Evolutionary conservation across 2,113 vertebrate species (phyloP), one percentile per base, ranked within the genome.

Genomic region (Puffinus mauretanicus): DNA sequence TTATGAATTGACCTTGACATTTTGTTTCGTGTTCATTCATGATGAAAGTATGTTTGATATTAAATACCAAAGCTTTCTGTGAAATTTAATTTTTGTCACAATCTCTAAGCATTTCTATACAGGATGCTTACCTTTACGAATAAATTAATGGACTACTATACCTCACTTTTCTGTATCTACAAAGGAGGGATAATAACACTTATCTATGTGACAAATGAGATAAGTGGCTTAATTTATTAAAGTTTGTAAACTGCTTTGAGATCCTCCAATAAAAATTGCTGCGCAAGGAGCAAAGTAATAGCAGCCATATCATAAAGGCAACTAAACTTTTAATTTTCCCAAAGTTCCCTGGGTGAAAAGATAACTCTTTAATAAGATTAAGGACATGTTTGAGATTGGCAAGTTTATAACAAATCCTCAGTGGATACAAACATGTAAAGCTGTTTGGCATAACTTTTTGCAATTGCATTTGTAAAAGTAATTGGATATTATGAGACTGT

Each of bases 351-450:
- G 13, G 51, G 42, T 88, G 67, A 94, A 89, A 85, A 94, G 93
- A 93, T 96, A 96, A 95, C 84, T 87, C 66, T 88, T 94, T 96
- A 96, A 95, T 90, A 84, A 95, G 62, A 97, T 96, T 93, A 96
- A 95, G 49, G 42, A 90, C 7, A 16, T 95, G 81, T 91, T 95
- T 90, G 66, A 95, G 91, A 95, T 94, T 93, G 86, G 84, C 78
- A 95, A 93, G 13, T 97, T 95, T 95, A 95, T 96, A 95, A 95
- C 78, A 97, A 95, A 94, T 93, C 84, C 91, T 95, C 78, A 64
- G 89, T 77, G 95, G 71, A 80, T 95, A 86, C 81, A 95, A 95
- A 87, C 62, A 94, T 73, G 89, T 85, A 82, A 87, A 93, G 70
- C 80, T 93, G 78, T 94, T 96, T 70, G 58, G 86, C 58, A 90